Base-by-base conservation (phyloP, 2,888 invertebrate genomes). In the Nineta flava region DNA sequence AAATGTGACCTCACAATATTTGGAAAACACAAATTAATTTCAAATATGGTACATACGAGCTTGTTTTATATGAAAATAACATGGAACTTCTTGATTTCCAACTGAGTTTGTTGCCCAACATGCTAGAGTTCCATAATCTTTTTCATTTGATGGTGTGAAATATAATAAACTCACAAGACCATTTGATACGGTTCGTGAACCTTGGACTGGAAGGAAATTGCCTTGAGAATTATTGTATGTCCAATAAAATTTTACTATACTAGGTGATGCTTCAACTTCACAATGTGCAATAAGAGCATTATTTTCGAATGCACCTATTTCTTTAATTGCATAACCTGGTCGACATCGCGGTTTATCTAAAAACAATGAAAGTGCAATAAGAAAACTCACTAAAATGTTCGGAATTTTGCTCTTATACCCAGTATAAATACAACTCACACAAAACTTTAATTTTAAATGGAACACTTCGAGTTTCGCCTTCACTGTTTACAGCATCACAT, bases 71-170 rank as follows among this genome's bases (percentile, higher is more conserved):
- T 84, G 80, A 64, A 88, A 86, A 49, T 86, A 68, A 61, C 92
- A 92, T 1, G 92, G 90, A 53, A 75, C 76, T 54, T 76, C 72
- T 66, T 91, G 91, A 56, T 82, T 77, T 26, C 91, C 91, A 13
- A 90, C 81, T 54, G 76, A 77, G 64, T 91, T 91, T 63, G 80
- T 81, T 4, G 88, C 88, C 88, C 88, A 90, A 63, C 92, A 92
- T 5, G 87, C 84, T 17, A 91, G 68, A 58, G 87, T 87, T 53
- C 88, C 88, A 56, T 87, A 75, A 61, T 90, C 88, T 32, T 71
- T 61, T 60, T 71, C 69, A 6, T 62, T 61, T 45, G 58, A 62
- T n/a, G 75, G 72, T 7, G 70, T 71, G 60, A 78, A 79, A 54
- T 73, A 71, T 54, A 84, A 70, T 59, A 66, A 63, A 54, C 73